phyloP scores from a whole-genome alignment of 2,888 invertebrate genomes.

The Ditula angustiorana region DNA sequence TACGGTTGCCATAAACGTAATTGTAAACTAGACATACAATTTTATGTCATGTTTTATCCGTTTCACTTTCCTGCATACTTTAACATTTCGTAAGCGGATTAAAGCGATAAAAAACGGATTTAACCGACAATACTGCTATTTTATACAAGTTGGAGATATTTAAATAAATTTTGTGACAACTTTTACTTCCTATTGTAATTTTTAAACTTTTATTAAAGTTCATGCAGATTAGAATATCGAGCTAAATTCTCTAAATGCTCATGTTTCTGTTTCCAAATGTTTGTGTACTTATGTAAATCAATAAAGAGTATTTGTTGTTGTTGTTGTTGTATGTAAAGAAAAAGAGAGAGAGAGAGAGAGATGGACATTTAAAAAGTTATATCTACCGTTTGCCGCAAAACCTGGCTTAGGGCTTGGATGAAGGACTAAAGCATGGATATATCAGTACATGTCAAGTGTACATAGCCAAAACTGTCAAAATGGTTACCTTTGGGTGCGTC shows the following conservation, averaged over 20 bases:
- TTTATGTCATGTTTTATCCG: constrained; percentile 25
- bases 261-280: neutral
- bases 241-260: neutral
- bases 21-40: constrained; percentile 24
- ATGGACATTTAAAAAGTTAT: no score
- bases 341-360: no score
- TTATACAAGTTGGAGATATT: constrained; percentile 11
- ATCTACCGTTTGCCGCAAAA: no score
- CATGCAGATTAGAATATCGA: neutral
- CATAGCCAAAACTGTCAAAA: no score
- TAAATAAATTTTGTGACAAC: neutral
- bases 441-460: no score
- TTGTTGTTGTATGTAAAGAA: no score
- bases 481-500: no score
- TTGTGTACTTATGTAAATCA: neutral
- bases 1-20: constrained; percentile 16
- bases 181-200: constrained; percentile 5
- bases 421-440: no score
- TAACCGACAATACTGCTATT: constrained; percentile 11
- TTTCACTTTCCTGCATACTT: constrained; percentile 34
- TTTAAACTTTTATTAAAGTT: neutral
- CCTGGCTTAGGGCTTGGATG: no score
- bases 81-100: constrained; percentile 35
- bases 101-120: constrained; percentile 14
- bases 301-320: neutral